Evolutionary conservation across 1,140 invertebrate genomes (phyloP).

Genomic region (Periplaneta americana): DNA sequence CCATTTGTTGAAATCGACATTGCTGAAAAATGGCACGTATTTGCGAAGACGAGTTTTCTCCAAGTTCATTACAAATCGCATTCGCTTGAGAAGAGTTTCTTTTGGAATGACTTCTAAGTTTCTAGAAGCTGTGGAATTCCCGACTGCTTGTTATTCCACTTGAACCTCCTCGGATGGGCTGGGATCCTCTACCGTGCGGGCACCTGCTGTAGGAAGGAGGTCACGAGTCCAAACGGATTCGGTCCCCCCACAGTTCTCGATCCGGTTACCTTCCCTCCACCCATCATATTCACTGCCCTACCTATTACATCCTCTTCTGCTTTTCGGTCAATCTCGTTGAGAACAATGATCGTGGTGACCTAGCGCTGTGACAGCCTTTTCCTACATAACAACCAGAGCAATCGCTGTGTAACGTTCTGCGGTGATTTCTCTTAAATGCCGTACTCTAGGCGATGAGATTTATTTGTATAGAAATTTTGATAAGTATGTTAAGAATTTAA

Average conservation of each 20-base stretch:
- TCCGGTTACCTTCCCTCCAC: not conserved
- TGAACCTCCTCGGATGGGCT: not conserved
- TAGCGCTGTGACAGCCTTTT: not conserved
- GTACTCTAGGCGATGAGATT: too few species aligned
- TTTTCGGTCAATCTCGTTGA: not conserved
- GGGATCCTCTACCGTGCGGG: not conserved
- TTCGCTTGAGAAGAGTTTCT: too few species aligned
- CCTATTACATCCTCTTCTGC: not conserved
- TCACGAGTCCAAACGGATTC: not conserved
- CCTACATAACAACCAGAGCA: not conserved
- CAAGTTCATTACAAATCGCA: not conserved
- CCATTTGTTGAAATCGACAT: not conserved
- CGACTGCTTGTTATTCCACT: not conserved
- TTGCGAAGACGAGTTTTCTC: not conserved
- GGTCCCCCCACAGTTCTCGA: not conserved
- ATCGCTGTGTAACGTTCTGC: not conserved
- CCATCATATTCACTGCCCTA: not conserved
- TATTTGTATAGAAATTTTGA: too few species aligned
- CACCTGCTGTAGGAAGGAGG: not conserved
- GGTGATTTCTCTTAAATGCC: too few species aligned
- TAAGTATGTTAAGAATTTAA: too few species aligned
- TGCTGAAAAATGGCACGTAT: not conserved
- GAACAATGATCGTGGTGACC: not conserved
- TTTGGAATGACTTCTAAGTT: too few species aligned
- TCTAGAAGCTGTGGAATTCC: not conserved